Evolutionary conservation across 1,140 invertebrate species (phyloP), one percentile per base, ranked within the genome.

Genomic region (Pachyrhynchus sulphureomaculatus): DNA sequence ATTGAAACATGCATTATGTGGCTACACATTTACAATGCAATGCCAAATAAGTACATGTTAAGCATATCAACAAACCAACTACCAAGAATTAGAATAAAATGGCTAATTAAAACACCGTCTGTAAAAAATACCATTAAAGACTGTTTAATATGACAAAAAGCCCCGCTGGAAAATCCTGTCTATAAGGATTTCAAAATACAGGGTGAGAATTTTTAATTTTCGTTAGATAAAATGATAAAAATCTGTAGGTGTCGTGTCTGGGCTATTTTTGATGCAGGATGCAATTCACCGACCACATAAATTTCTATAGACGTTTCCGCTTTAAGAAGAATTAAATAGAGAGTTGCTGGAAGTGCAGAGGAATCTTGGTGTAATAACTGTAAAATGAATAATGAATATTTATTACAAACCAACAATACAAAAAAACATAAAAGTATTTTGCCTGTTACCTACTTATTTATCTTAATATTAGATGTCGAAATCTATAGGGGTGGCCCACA

Each of bases 171-270:
- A 58, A 58, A 48, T 49, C 55, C 55, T 49, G 42, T 58, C 18
- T 44, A n/a, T n/a, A 58, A 48, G 12, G 10, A 12, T 26, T 1
- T 56, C 18, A 8, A 58, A 58, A n/a, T 15, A 52, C 57, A 60
- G 57, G 57, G 57, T 60, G 34, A 23, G 57, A 60, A 60, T 60
- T 44, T 53, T 60, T 60, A 60, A 60, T 60, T 60, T 52, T 60
- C 48, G 39, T 52, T 58, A 55, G 15, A 56, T 41, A 56, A 45
- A 45, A 15, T 37, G 56, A 60, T 51, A 60, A 52, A 23, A 42
- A 60, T 51, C 57, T 32, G 13, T 48, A n/a, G 8, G 15, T 41
- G 37, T 51, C 5, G 4, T 10, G 45, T 58, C 42, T 58, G 29
- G 34, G 29, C 33, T 48, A 33, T 48, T 60, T 60, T 60, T 29